Base-by-base conservation (phyloP, 2,113 vertebrate species). In the Alaudala cheleensis region DNA sequence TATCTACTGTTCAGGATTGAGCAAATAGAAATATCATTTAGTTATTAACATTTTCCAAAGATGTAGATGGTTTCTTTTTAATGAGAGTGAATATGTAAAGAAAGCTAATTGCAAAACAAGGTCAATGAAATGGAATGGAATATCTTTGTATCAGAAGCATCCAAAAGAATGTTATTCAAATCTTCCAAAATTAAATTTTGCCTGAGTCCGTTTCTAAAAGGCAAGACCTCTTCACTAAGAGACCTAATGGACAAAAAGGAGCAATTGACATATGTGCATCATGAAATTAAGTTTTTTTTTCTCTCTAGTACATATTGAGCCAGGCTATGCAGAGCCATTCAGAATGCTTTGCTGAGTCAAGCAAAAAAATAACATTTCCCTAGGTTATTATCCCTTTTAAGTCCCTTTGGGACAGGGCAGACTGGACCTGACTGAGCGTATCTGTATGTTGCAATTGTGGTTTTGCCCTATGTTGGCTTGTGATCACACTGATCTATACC, bases 21-120 rank as follows among this genome's bases (percentile, higher is more conserved):
- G 81, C 92, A 92, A 81, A 91, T 86, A 92, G 73, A 91, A 93
- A 96, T 95, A 93, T 58, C n/a, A 4, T 88, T 95, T 76, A 88
- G 89, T 80, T 86, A 67, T 95, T 96, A 88, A 50, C 84, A 54
- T 85, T 92, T 93, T 67, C 40, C 42, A 74, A 96, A 56, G 49
- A 89, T 11, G 1, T 90, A 39, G 61, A 58, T 89, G 40, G 29
- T 96, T 95, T 94, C 89, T 88, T 94, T 82, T 87, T 95, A 90
- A 94, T 91, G 49, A 89, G 19, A 42, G 64, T 78, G 24, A 23
- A 17, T 39, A 44, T 90, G 84, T 78, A 88, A 76, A 76, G 45
- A 92, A 64, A 91, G 33, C 67, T 95, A 65, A 28, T 90, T 94
- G 34, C 74, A 87, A 95, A 94, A 78, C 66, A 93, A 82, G 42